Base-by-base conservation (phyloP, 1,140 invertebrate species). In the Sycophila sp. region DNA sequence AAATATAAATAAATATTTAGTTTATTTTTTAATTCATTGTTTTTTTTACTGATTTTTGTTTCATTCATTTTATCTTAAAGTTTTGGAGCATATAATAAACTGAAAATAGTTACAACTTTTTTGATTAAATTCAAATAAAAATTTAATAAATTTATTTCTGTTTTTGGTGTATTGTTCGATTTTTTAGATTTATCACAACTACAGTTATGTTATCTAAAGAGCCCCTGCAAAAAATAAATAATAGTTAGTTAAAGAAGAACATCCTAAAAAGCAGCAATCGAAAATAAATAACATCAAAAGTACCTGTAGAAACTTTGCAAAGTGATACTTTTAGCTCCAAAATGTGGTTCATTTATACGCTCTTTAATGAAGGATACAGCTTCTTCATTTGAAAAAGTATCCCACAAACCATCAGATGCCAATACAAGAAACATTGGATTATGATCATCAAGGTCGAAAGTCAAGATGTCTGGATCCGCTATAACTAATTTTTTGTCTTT, bases 121-220 rank as follows among this genome's bases (percentile, higher is more conserved):
- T n/a, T n/a, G n/a, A n/a, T n/a, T n/a, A n/a, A n/a, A n/a, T n/a
- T n/a, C n/a, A n/a, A n/a, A n/a, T n/a, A n/a, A n/a, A n/a, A n/a
- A n/a, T n/a, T n/a, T n/a, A n/a, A n/a, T n/a, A n/a, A n/a, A 55
- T 55, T 32, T 17, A 55, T 17, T 22, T 10, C 8, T 22, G 47
- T 45, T 17, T 49, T 17, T 32, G 28, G 38, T 66, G 76, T 78
- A 19, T 66, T 85, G n/a, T n/a, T 58, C 87, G 89, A 81, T 92
- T 88, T 77, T 89, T 89, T 77, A 98, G 93, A 85, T 96, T 94
- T 51, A 98, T 94, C 47, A 99, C 89, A 78, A 98, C 87, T 15
- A 98, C 95, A 30, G 96, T 97, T 59, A 99, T 98, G 86, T 99
- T 99, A 86, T 99, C 97, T 62, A 95, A 89, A 4, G 96, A 98